These are phyloP conservation scores for Oreortyx pictus DNA, from an alignment of 2,797 vertebrate genomes.

Conservation along the genomic window DNA sequence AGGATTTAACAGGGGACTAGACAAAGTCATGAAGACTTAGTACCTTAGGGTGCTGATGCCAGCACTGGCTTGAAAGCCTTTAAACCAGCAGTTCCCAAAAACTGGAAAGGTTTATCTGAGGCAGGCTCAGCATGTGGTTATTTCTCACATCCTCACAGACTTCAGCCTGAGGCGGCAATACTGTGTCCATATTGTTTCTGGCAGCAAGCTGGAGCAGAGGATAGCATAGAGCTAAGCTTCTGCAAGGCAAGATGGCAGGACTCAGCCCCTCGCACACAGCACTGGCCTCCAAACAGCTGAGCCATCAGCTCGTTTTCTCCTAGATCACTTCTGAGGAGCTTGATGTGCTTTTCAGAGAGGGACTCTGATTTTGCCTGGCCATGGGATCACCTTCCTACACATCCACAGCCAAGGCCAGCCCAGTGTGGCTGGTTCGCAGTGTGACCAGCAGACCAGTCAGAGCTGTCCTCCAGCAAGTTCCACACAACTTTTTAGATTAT, in stretches of 20 bases:
- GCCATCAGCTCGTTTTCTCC: fast-evolving
- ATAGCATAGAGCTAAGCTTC: fast-evolving
- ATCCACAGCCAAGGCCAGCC: not conserved
- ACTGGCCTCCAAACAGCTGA: not conserved
- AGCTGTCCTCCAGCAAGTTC: not conserved
- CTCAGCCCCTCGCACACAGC: fast-evolving
- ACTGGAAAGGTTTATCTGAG: not conserved
- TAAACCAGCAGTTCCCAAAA: not conserved
- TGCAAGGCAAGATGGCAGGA: not conserved
- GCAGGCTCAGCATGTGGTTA: not conserved
- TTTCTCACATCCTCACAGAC: not conserved
- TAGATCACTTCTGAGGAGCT: not conserved
- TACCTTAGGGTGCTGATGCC: not conserved
- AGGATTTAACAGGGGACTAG: slow-evolving; percentile 45
- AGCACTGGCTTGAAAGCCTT: not conserved
- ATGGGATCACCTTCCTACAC: fast-evolving
- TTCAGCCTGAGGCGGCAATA: not conserved
- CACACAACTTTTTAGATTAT: not conserved
- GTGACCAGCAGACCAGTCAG: not conserved
- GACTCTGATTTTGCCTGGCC: not conserved
- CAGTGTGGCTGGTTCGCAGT: fast-evolving
- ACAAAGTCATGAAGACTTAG: slow-evolving; percentile 31
- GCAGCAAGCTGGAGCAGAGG: not conserved
- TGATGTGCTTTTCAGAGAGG: not conserved
- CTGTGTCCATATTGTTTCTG: fast-evolving